Conservation (phyloP, 2,888 invertebrate genomes). For the Cerastis rubricosa region DNA sequence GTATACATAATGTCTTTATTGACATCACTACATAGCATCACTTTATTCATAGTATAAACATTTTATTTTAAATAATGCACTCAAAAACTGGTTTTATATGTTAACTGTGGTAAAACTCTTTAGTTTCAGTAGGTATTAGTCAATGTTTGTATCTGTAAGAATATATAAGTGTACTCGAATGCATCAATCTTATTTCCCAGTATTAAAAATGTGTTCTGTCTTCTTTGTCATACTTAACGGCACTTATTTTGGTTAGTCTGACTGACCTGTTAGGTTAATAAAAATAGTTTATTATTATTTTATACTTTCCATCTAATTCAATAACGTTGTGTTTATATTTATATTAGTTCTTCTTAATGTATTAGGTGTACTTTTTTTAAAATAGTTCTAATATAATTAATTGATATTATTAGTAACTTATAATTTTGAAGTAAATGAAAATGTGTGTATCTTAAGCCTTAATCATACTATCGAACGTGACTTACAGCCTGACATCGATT, state of each 20-base stretch:
- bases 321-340: conserved; percentile 34
- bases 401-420: conserved; percentile 43
- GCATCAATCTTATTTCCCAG: conserved; percentile 56
- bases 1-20: conserved; percentile 13
- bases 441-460: conserved; percentile 15
- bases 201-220: conserved; percentile 56
- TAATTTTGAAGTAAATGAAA: conserved; percentile 24
- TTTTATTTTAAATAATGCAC: conserved; percentile 13
- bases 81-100: conserved; percentile 24
- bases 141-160: conserved; percentile 44
- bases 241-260: conserved; percentile 47
- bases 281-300: conserved; percentile 32
- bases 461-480: conserved; percentile 17
- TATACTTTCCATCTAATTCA: conserved; percentile 45
- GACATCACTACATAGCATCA: conserved; percentile 39
- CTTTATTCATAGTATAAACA: not conserved
- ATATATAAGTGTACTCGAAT: conserved; percentile 42
- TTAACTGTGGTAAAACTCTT: conserved; percentile 30
- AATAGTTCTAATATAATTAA: conserved; percentile 38
- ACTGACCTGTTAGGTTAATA: conserved; percentile 42
- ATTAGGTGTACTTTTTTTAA: conserved; percentile 33
- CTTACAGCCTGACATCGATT: no score
- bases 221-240: not conserved
- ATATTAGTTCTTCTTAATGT: conserved; percentile 26
- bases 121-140: conserved; percentile 47